A percentile compares a stretch with the other conserved stretches of the same genome.
These are phyloP conservation scores for Neoarius graeffei DNA, from an alignment of 2,113 vertebrate species.

Conservation along the genomic window DNA sequence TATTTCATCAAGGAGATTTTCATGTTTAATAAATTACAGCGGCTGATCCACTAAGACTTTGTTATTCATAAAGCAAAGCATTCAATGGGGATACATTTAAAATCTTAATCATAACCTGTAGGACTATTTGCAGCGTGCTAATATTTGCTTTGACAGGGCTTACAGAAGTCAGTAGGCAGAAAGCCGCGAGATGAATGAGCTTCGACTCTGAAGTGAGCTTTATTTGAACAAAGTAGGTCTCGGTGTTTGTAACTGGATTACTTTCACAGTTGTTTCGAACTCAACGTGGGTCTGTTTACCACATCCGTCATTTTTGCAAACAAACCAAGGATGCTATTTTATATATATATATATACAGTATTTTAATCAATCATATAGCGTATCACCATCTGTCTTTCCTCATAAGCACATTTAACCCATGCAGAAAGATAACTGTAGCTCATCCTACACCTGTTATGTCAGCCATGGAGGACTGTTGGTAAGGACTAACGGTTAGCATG, in stretches of 20 bases:
- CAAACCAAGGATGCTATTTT: background rate
- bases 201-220: constrained; percentile 80
- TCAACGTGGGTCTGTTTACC: constrained; percentile 36
- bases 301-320: background rate
- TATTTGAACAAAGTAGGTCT: constrained; percentile 75
- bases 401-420: background rate
- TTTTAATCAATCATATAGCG: background rate
- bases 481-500: constrained; percentile 42
- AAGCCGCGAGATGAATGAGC: constrained; percentile 83
- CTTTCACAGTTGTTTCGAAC: constrained; percentile 49
- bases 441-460: background rate
- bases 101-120: constrained; percentile 97
- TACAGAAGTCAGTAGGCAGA: constrained; percentile 81
- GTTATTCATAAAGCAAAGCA: constrained; percentile 97
- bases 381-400: constrained; percentile 8
- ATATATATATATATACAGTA: no score
- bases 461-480: background rate
- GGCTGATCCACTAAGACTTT: constrained; percentile 94
- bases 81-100: constrained; percentile 90
- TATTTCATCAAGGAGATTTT: constrained; percentile 98
- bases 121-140: constrained; percentile 92
- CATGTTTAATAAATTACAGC: constrained; percentile 99
- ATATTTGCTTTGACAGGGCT: constrained; percentile 88
- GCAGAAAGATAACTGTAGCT: constrained; percentile 9
- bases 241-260: constrained; percentile 73